Evolutionary conservation across 2,888 invertebrate genomes (phyloP).

Genomic region (Plebejus melissa): DNA sequence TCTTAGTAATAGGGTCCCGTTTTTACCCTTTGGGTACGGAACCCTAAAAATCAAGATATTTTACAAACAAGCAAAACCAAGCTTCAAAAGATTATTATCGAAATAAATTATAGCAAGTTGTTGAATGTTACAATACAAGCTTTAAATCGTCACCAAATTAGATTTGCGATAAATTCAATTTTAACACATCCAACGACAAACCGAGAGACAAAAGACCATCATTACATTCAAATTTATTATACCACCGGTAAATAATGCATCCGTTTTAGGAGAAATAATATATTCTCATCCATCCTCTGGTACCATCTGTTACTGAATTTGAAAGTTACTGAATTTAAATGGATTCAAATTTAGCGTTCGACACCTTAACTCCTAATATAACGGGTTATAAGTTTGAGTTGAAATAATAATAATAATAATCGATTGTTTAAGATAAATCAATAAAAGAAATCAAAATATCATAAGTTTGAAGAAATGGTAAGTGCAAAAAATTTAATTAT

Average conservation of each 20-base stretch:
- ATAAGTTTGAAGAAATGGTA: neutral
- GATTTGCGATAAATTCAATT: slow-evolving; percentile 2
- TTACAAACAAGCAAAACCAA: too few species aligned
- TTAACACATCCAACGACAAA: neutral
- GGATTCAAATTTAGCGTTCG: slow-evolving; percentile 26
- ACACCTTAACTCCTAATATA: slow-evolving; percentile 21
- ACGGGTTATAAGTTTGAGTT: slow-evolving; percentile 5
- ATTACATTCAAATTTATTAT: slow-evolving; percentile 17
- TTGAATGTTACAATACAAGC: neutral
- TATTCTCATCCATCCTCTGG: slow-evolving; percentile 21
- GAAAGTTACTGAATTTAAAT: slow-evolving; percentile 27
- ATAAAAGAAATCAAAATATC: neutral
- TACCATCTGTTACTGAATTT: slow-evolving; percentile 27
- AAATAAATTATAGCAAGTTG: too few species aligned
- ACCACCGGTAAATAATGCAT: slow-evolving; percentile 23
- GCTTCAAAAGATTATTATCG: too few species aligned
- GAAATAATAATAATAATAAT: neutral
- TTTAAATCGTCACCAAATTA: neutral
- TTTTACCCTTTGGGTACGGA: too few species aligned
- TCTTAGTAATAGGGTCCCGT: too few species aligned
- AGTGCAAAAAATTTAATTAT: too few species aligned
- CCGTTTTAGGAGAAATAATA: slow-evolving; percentile 24
- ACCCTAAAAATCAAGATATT: too few species aligned
- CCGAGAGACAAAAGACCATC: neutral
- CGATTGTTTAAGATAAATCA: neutral